Percentiles rank a stretch among this genome's conserved stretches.
These are phyloP conservation scores for Lottia scabra DNA, from an alignment of 2,888 invertebrate species.

Conservation along the genomic window DNA sequence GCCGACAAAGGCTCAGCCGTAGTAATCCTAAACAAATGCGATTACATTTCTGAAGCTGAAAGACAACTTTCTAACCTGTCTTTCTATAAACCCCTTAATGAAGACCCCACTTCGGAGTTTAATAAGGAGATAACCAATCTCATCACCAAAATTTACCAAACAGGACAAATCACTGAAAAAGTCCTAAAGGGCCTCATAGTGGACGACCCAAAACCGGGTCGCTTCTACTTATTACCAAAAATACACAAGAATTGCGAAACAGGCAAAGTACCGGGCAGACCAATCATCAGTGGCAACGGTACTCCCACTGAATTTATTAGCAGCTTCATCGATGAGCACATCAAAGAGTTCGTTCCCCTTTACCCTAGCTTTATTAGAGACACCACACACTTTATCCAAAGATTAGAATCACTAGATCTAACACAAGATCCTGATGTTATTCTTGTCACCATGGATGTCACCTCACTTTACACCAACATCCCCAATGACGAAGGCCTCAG, in stretches of 20 bases:
- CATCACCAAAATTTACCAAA: background rate
- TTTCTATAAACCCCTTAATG: background rate
- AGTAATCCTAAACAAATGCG: background rate
- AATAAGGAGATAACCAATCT: background rate
- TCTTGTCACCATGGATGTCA: background rate
- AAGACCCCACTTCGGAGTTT: background rate
- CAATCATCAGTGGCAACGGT: no score
- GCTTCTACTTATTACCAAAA: no score
- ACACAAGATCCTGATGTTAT: background rate
- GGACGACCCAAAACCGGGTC: no score
- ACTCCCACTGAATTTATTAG: no score
- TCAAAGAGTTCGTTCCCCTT: no score
- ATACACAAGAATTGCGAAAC: no score
- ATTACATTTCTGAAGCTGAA: background rate
- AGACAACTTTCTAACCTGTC: background rate
- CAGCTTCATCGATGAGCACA: no score
- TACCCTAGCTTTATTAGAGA: no score
- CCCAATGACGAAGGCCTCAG: background rate
- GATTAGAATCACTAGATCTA: background rate
- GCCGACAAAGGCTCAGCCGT: background rate
- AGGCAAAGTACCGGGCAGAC: no score
- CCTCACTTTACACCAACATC: background rate
- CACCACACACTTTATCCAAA: background rate
- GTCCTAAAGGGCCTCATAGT: no score
- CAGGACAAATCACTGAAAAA: no score